phyloP scores from a whole-genome alignment of 1,140 invertebrate genomes.

The Branchinecta lindahli region DNA sequence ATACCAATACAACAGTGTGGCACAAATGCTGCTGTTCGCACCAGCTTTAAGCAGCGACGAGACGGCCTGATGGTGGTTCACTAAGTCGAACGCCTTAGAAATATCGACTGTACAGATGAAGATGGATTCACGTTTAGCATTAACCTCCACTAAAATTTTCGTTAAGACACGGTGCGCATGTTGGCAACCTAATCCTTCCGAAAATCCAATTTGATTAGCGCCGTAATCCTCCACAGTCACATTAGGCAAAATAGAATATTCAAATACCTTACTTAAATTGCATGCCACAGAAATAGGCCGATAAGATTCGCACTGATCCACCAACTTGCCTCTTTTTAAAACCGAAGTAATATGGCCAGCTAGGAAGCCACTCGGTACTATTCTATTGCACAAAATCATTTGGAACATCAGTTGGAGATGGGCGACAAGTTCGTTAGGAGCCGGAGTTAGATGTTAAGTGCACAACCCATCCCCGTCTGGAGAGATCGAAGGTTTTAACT shows the following conservation, averaged over 20 bases:
- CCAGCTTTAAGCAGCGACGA: background rate
- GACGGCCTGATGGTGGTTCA: conserved; percentile 4
- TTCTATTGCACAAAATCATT: background rate
- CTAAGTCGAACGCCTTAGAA: background rate
- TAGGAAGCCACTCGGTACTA: background rate
- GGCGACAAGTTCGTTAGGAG: too few species aligned
- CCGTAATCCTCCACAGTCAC: background rate
- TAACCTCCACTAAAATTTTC: background rate
- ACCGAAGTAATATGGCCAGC: background rate
- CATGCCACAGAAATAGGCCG: background rate
- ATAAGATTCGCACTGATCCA: conserved; percentile 8
- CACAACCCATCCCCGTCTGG: too few species aligned
- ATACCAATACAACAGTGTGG: conserved; percentile 1
- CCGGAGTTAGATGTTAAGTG: too few species aligned
- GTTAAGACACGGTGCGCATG: background rate
- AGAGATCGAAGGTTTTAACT: too few species aligned
- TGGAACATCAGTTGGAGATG: background rate
- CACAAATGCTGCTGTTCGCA: background rate
- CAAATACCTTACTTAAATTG: conserved; percentile 4
- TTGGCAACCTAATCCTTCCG: background rate
- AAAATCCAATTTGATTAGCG: background rate
- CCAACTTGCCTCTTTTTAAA: background rate
- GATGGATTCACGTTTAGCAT: background rate
- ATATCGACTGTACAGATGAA: conserved; percentile 1
- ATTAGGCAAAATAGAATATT: background rate